These are phyloP conservation scores for Aldrovandia affinis DNA, from an alignment of 2,797 vertebrate species.

Conservation along the genomic window DNA sequence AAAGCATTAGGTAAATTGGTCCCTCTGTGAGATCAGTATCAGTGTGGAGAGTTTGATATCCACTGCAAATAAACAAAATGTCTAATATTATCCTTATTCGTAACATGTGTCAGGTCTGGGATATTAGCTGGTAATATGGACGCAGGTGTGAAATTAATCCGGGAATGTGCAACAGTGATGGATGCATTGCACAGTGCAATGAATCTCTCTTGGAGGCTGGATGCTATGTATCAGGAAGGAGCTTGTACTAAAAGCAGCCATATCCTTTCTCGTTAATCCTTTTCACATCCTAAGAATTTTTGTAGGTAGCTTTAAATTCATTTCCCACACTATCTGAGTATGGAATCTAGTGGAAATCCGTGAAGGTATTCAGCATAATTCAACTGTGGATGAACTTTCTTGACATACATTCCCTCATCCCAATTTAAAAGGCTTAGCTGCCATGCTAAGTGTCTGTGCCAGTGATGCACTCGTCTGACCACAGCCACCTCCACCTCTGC, in stretches of 20 bases:
- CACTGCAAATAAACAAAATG: not conserved
- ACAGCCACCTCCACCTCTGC: not conserved
- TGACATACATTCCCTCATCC: not conserved
- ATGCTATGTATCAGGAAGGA: not conserved
- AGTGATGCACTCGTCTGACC: not conserved
- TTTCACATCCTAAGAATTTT: not conserved
- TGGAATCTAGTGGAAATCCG: constrained; percentile 17
- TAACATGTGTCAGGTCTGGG: not conserved
- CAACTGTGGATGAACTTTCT: constrained; percentile 10
- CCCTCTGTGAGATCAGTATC: not conserved
- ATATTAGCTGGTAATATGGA: not conserved
- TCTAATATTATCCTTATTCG: not conserved
- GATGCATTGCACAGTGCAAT: not conserved
- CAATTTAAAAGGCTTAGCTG: constrained; percentile 16
- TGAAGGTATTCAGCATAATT: not conserved
- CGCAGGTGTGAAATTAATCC: not conserved
- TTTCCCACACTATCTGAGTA: not conserved
- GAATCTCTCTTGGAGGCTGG: not conserved
- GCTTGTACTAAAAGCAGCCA: not conserved
- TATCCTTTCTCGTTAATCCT: not conserved
- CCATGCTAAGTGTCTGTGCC: not conserved
- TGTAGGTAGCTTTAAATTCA: constrained; percentile 3
- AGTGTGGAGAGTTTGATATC: not conserved
- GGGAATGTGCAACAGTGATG: not conserved
- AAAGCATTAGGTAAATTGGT: not conserved